phyloP scores from a whole-genome alignment of 2,888 invertebrate species.

The Zeuzera pyrina region DNA sequence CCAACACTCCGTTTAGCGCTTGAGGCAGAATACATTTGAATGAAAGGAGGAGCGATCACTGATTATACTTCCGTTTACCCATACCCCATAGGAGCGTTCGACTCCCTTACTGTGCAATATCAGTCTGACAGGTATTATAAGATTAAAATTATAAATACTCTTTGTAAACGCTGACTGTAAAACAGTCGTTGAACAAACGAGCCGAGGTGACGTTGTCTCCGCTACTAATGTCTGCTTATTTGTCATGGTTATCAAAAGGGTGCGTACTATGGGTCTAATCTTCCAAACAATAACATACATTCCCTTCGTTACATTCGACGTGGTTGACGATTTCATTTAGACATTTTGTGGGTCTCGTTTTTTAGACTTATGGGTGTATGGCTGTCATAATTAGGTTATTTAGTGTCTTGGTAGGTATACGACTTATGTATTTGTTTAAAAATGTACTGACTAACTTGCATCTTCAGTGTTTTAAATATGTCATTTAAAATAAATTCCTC shows the following conservation, averaged over 20 bases:
- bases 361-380: no score
- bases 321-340: no score
- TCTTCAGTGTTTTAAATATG: no score
- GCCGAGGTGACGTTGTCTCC: not conserved
- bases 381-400: no score
- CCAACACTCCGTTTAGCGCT: constrained; percentile 26
- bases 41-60: constrained; percentile 36
- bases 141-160: constrained; percentile 8
- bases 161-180: not conserved
- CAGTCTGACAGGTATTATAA: constrained; percentile 8
- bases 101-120: constrained; percentile 25
- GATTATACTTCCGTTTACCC: constrained; percentile 36
- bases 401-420: no score
- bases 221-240: not conserved
- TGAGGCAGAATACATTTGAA: constrained; percentile 35
- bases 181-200: not conserved
- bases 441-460: no score
- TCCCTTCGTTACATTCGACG: no score
- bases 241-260: not conserved
- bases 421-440: no score
- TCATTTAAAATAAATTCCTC: no score
- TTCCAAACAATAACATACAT: constrained; percentile 6
- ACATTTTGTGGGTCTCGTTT: no score
- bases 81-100: constrained; percentile 24
- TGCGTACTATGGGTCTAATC: constrained; percentile 4